Base-by-base conservation (phyloP, 2,888 invertebrate species). In the Baccha elongata region DNA sequence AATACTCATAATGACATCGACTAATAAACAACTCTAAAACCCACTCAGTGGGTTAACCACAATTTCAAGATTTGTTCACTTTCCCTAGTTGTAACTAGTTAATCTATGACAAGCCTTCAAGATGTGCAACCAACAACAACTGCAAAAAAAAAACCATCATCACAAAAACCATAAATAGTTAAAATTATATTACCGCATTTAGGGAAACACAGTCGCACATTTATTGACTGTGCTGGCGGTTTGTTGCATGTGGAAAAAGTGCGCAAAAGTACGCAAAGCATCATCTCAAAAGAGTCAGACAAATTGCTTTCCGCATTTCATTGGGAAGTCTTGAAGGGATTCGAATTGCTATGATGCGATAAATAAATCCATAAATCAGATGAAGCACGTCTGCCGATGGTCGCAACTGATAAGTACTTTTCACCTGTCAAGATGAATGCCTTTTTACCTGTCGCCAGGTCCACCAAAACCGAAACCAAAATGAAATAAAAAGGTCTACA, bases 401-500 rank as follows among this genome's bases (percentile, higher is more conserved):
- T 58, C 35, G 32, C 26, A 23, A 21, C 72, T 67, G 60, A 79
- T 53, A 79, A 58, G 64, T 67, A 60, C 68, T 62, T 80, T 79
- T 68, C 79, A 79, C 67, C 78, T 72, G 78, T 65, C 53, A 67
- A 68, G 53, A 67, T 67, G 65, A 73, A 73, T 72, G 58, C 58
- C 7, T 67, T 73, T 71, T 65, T 52, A 21, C n/a, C 48, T 26
- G 53, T 75, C 23, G 44, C 35, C 44, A 65, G 44, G 44, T 29
- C 44, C n/a, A 19, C 23, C 29, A 29, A 29, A 44, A n/a, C 23
- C 40, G 40, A 60, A 35, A 46, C 40, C 44, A 48, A 13, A 17
- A 21, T 19, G 8, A 35, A 37, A 8, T 5, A 50, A 21, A 53
- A 44, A 21, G 0, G 8, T 44, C 44, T 62, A 65, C 44, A 60